phyloP scores from a whole-genome alignment of 2,888 invertebrate genomes.

The Microctonus hyperodae region DNA sequence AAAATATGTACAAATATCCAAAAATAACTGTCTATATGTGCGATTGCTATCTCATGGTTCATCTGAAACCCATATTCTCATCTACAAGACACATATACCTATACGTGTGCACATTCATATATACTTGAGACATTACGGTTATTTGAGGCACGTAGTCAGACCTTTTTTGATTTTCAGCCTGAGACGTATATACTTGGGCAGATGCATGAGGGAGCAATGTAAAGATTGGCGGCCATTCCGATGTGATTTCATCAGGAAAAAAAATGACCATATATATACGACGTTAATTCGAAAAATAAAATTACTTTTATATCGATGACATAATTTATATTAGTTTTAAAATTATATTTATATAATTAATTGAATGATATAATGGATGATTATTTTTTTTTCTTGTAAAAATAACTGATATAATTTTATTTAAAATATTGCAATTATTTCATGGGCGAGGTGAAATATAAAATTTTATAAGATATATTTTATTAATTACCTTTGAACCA shows the following conservation, averaged over 20 bases:
- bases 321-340: no score
- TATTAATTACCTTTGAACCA: conserved; percentile 64
- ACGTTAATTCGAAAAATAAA: no score
- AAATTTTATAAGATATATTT: neutral
- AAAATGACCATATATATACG: no score
- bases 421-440: neutral
- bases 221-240: neutral
- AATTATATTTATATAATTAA: no score
- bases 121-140: conserved; percentile 27
- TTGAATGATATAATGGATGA: no score
- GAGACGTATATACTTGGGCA: neutral
- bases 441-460: neutral
- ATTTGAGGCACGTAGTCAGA: conserved; percentile 39
- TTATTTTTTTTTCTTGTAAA: no score
- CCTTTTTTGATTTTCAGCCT: conserved; percentile 35
- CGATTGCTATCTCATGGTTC: neutral
- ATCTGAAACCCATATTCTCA: neutral
- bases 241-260: conserved; percentile 3
- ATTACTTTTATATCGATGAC: no score
- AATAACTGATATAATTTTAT: no score
- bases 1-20: neutral
- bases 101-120: conserved; percentile 16
- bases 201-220: neutral
- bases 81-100: no score
- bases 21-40: conserved; percentile 17